These are phyloP conservation scores for Corythoichthys intestinalis DNA, from an alignment of 2,113 vertebrate genomes.

Conservation along the genomic window DNA sequence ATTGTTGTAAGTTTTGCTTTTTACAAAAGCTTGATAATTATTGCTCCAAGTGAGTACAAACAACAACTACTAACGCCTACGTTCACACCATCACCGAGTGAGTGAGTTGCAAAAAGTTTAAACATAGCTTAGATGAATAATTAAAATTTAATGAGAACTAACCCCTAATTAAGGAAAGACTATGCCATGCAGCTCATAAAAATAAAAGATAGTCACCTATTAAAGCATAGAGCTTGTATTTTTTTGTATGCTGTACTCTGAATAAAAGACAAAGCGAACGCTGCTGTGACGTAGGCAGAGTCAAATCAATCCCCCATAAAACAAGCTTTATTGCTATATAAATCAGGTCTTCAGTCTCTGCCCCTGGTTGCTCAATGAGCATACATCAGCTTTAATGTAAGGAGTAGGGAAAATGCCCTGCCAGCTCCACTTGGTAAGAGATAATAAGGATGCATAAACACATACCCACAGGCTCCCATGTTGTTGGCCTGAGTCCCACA, in stretches of 20 bases:
- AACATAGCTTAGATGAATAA: too few species aligned
- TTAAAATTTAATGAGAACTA: too few species aligned
- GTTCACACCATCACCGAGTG: too few species aligned
- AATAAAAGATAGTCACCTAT: too few species aligned
- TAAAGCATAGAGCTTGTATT: too few species aligned
- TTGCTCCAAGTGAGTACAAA: too few species aligned
- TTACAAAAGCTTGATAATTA: too few species aligned
- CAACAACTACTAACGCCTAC: too few species aligned
- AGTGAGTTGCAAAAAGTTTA: too few species aligned
- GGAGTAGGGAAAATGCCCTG: constrained; percentile 49
- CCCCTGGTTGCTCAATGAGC: constrained; percentile 55
- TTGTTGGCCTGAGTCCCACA: background rate
- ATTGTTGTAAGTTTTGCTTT: too few species aligned
- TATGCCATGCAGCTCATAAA: background rate
- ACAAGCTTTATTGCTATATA: constrained; percentile 57
- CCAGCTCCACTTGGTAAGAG: constrained; percentile 40
- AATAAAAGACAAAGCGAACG: constrained; percentile 47
- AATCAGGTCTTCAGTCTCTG: constrained; percentile 51
- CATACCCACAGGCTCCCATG: constrained; percentile 1
- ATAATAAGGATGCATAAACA: constrained; percentile 31
- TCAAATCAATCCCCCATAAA: constrained; percentile 63
- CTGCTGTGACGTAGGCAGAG: constrained; percentile 39
- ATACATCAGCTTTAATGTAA: constrained; percentile 57
- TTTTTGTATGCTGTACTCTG: constrained; percentile 48
- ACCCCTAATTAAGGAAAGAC: too few species aligned